Base-by-base conservation (phyloP, 2,888 invertebrate genomes). In the Metopia argyrocephala region DNA sequence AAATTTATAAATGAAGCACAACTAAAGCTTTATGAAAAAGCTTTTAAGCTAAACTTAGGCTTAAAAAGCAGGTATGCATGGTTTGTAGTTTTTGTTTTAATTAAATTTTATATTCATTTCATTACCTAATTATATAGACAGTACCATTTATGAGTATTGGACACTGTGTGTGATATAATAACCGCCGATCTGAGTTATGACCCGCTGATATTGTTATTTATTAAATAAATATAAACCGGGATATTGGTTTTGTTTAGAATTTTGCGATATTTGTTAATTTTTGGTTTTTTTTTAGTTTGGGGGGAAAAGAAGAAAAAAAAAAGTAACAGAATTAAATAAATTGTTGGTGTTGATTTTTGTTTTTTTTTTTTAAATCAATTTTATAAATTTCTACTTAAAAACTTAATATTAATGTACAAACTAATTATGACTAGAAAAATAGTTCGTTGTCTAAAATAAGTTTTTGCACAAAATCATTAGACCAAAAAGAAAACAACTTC, bases 111-210 rank as follows among this genome's bases (percentile, higher is more conserved):
- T 76, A 78, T 80, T 68, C 69, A 62, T 64, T 78, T 64, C 59
- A 85, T 80, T 78, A 90, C 90, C 90, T 90, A 90, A 90, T 90
- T 85, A 90, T 87, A 87, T 90, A 90, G 87, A 90, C 89, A 85
- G 90, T 89, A 88, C 90, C 90, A 86, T 90, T 90, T 88, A 90
- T 89, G 88, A 90, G 87, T 87, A 90, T 88, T 84, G 91, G 90
- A 87, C 90, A 89, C 87, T 90, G 90, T 86, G 90, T 89, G 87
- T 81, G 81, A 78, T 90, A 90, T 87, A 89, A 86, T 86, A 90
- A 87, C 87, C 89, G 89, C 87, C 89, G 87, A 86, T 90, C 90
- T 87, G 82, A 78, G 66, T 75, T 78, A 83, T 84, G 82, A 75
- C 83, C 84, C 83, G 84, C 82, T 78, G 28, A 68, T 4, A 70